A percentile compares a stretch with the other conserved stretches of the same genome.
phyloP scores from a whole-genome alignment of 1,140 invertebrate genomes.

The Ceratina japonica region DNA sequence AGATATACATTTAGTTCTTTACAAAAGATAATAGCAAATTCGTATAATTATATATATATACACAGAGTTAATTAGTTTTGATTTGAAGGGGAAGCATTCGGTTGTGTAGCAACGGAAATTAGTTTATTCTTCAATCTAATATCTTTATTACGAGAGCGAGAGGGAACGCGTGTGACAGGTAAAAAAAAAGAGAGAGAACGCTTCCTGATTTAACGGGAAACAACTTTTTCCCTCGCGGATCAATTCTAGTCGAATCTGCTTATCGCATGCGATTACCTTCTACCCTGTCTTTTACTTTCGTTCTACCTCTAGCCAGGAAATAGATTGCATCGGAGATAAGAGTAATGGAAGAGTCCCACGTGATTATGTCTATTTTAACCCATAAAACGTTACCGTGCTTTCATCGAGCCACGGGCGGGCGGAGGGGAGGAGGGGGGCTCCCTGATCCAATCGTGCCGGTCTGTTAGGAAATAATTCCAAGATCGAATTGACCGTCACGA shows the following conservation, averaged over 20 bases:
- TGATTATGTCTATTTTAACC: neutral
- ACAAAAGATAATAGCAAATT: too few species aligned
- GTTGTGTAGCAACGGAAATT: too few species aligned
- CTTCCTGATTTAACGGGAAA: neutral
- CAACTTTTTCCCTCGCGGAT: neutral
- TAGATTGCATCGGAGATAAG: neutral
- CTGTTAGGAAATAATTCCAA: slow-evolving; percentile 18
- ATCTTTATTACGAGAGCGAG: too few species aligned
- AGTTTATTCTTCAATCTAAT: too few species aligned
- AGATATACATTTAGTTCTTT: too few species aligned
- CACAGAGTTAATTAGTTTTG: too few species aligned
- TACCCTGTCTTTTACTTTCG: neutral
- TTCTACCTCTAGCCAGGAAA: neutral
- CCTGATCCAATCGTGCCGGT: neutral
- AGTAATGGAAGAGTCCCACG: neutral
- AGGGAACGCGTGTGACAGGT: too few species aligned
- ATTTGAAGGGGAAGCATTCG: too few species aligned
- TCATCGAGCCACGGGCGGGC: neutral
- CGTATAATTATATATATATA: too few species aligned
- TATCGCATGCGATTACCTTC: neutral
- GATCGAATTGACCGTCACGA: slow-evolving; percentile 33
- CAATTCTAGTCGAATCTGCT: neutral
- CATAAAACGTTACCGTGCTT: neutral
- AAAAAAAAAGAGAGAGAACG: too few species aligned
- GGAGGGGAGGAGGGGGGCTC: too few species aligned